Conservation (phyloP, 1,140 invertebrate species). For the Zaprionus davidi region DNA sequence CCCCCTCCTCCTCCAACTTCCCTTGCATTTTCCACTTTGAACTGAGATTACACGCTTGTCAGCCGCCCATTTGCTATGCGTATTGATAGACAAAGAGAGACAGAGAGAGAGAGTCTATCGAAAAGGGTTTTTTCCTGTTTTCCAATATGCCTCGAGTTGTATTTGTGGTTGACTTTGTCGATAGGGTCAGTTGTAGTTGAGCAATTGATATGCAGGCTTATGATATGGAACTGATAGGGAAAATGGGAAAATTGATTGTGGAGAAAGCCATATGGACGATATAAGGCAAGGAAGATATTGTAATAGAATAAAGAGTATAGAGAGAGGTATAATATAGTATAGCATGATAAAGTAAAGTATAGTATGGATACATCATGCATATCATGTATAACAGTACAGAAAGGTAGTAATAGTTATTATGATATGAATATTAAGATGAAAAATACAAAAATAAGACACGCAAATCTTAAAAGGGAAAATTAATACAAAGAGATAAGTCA, state of each 20-base stretch:
- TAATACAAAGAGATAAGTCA: too few relatives aligned
- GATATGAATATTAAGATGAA: too few relatives aligned
- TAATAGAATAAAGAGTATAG: background rate
- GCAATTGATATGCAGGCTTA: background rate
- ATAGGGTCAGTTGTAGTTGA: conserved; percentile 2
- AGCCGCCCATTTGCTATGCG: conserved; percentile 48
- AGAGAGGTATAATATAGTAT: too few relatives aligned
- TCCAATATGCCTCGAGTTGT: background rate
- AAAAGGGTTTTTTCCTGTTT: conserved; percentile 16
- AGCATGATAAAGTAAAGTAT: too few relatives aligned
- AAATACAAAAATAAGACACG: too few relatives aligned
- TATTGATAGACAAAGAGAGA: background rate
- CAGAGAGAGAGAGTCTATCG: conserved; percentile 13
- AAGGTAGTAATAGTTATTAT: too few relatives aligned
- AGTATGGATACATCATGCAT: too few relatives aligned
- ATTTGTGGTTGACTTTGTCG: background rate
- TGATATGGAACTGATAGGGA: background rate
- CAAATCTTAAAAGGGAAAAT: too few relatives aligned
- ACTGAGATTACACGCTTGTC: conserved; percentile 77
- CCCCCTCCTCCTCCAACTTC: conserved; percentile 20
- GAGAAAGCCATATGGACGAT: background rate
- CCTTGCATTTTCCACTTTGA: conserved; percentile 56
- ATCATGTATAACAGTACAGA: too few relatives aligned
- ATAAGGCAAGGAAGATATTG: background rate
- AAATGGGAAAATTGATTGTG: background rate